Conservation (phyloP, 2,888 invertebrate genomes). For the Pristionchus entomophagus region DNA sequence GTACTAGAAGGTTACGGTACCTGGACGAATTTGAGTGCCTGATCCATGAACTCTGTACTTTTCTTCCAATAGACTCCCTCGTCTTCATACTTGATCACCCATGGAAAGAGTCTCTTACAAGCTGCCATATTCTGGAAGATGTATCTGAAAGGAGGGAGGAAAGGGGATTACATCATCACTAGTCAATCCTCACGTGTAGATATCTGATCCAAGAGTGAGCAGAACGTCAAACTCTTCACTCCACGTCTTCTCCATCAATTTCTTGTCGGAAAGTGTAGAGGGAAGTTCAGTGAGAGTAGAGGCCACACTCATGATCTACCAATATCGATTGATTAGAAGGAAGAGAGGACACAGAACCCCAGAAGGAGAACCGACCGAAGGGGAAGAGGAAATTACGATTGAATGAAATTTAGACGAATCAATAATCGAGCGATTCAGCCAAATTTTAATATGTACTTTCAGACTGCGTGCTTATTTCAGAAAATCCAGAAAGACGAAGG, state of each 20-base stretch:
- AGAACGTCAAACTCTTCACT: conserved; percentile 73
- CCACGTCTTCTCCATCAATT: conserved; percentile 70
- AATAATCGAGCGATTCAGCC: neutral
- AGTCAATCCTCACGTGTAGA: conserved; percentile 50
- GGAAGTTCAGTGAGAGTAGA: neutral
- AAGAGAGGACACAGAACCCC: neutral
- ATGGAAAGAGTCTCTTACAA: conserved; percentile 70
- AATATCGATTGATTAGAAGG: neutral
- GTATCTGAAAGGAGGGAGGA: conserved; percentile 52
- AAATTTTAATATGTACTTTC: neutral
- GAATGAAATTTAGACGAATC: neutral
- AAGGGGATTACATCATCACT: conserved; percentile 5
- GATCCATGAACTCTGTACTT: conserved; percentile 68
- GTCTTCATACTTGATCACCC: conserved; percentile 60
- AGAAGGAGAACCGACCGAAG: neutral
- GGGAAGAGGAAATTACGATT: neutral
- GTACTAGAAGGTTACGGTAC: conserved; percentile 50
- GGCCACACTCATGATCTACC: neutral
- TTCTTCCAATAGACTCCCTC: conserved; percentile 67
- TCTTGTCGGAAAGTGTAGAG: conserved; percentile 59
- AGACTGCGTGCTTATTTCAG: neutral
- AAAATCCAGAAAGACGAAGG: neutral
- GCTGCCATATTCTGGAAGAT: conserved; percentile 72
- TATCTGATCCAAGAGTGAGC: conserved; percentile 69
- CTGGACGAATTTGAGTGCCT: conserved; percentile 73